Evolutionary conservation across 2,888 invertebrate species (phyloP).

Genomic region (Clivina fossor): DNA sequence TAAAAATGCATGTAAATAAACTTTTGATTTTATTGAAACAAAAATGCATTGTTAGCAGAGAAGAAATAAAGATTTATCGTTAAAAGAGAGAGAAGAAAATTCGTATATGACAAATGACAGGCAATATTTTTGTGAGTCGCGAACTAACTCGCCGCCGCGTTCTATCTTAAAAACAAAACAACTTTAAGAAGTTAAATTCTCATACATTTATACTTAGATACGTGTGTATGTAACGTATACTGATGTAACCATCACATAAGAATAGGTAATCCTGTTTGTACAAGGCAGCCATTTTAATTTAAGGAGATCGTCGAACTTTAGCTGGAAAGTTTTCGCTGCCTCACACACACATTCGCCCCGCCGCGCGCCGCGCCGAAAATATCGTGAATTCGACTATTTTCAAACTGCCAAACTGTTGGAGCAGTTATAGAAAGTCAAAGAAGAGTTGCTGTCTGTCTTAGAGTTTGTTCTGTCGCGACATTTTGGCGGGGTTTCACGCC

Average conservation of each 20-base stretch:
- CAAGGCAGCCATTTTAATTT: slow-evolving; percentile 30
- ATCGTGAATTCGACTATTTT: slow-evolving; percentile 31
- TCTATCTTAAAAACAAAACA: slow-evolving; percentile 10
- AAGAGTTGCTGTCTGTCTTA: slow-evolving; percentile 7
- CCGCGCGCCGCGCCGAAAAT: too few species aligned
- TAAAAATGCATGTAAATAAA: too few species aligned
- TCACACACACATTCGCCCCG: too few species aligned
- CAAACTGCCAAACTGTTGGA: slow-evolving; percentile 31
- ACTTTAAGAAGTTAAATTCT: slow-evolving; percentile 16
- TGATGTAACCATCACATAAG: too few species aligned
- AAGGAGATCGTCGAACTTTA: slow-evolving; percentile 26
- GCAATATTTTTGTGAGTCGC: slow-evolving; percentile 12
- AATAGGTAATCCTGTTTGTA: slow-evolving; percentile 26
- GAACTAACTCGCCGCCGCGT: too few species aligned
- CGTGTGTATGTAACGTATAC: slow-evolving; percentile 2
- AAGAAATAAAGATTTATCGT: too few species aligned
- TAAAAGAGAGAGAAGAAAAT: too few species aligned
- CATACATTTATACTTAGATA: slow-evolving; percentile 14
- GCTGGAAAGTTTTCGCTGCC: slow-evolving; percentile 20
- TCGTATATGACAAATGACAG: too few species aligned
- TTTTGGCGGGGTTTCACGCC: slow-evolving; percentile 1
- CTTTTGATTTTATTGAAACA: too few species aligned
- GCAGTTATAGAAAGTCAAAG: slow-evolving; percentile 29
- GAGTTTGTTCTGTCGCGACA: slow-evolving; percentile 12
- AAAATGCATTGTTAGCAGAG: too few species aligned